A percentile compares a stretch with the other conserved stretches of the same genome.
phyloP scores from a whole-genome alignment of 37 sponge, comb jelly and placozoan genomes.

The Ephydatia muelleri region DNA sequence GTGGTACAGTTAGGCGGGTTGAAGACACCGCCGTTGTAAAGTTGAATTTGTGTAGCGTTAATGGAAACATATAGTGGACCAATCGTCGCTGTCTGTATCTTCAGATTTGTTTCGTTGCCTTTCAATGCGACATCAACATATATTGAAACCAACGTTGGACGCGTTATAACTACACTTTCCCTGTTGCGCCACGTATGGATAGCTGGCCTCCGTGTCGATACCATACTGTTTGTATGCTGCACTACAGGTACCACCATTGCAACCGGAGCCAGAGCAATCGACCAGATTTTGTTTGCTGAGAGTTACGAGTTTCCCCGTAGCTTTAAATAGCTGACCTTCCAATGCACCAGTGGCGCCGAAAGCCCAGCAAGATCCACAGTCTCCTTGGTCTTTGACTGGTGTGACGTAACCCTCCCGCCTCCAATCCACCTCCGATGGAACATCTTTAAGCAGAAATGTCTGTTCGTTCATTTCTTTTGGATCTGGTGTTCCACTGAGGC shows the following conservation, averaged over 20 bases:
- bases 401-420: slow-evolving; percentile 68
- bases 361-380: slow-evolving; percentile 91
- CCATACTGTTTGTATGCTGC: slow-evolving; percentile 67
- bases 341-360: slow-evolving; percentile 85
- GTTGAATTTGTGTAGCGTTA: too few species aligned
- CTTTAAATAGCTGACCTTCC: slow-evolving; percentile 73
- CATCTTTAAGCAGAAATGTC: too few species aligned
- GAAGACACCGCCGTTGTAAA: too few species aligned
- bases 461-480: too few species aligned
- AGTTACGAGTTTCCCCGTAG: slow-evolving; percentile 71
- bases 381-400: slow-evolving; percentile 66
- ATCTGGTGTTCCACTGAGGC: too few species aligned
- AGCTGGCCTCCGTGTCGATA: slow-evolving; percentile 72
- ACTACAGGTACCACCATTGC: slow-evolving; percentile 82
- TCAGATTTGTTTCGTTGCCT: too few species aligned
- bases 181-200: slow-evolving; percentile 75
- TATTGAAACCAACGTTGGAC: too few species aligned
- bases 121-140: too few species aligned
- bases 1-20: too few species aligned
- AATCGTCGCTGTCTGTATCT: too few species aligned
- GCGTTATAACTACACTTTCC: too few species aligned
- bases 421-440: slow-evolving; percentile 70
- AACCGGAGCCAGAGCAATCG: slow-evolving; percentile 77
- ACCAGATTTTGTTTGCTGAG: slow-evolving; percentile 64
- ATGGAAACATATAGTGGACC: too few species aligned